Conservation (phyloP, 1,140 invertebrate genomes). For the Drosophila tsacasi region DNA sequence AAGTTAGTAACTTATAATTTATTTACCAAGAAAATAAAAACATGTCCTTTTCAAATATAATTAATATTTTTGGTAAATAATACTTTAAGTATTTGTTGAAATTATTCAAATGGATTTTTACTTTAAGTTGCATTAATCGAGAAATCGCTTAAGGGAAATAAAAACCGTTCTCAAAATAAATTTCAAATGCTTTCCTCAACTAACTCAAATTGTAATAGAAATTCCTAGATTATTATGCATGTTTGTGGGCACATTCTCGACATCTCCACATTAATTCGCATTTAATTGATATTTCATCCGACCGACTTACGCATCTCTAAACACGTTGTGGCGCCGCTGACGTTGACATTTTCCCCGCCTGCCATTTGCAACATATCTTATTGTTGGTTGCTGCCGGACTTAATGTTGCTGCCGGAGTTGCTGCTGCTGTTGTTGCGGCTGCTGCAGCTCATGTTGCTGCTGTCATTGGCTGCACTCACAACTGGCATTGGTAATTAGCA, state of each 20-base stretch:
- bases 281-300: conserved; percentile 37
- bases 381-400: conserved; percentile 20
- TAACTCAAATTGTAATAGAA: background rate
- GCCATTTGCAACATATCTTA: conserved; percentile 43
- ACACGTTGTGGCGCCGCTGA: conserved; percentile 35
- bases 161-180: background rate
- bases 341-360: conserved; percentile 35
- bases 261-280: conserved; percentile 16
- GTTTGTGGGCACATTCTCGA: background rate
- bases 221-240: background rate
- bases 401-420: conserved; percentile 14
- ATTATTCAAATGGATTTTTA: too few species aligned
- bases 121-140: background rate
- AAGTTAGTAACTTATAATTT: background rate
- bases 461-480: conserved; percentile 51
- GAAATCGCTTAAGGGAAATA: background rate
- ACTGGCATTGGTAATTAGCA: conserved; percentile 64
- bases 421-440: conserved; percentile 4
- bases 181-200: background rate
- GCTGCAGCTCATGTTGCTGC: conserved; percentile 14
- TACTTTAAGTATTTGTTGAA: background rate
- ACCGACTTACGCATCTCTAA: conserved; percentile 30
- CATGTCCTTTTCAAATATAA: background rate
- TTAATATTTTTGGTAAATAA: background rate
- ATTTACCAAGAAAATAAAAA: background rate